Evolutionary conservation across 2,113 vertebrate genomes (phyloP).

Genomic region (Mormyrus lacerda): DNA sequence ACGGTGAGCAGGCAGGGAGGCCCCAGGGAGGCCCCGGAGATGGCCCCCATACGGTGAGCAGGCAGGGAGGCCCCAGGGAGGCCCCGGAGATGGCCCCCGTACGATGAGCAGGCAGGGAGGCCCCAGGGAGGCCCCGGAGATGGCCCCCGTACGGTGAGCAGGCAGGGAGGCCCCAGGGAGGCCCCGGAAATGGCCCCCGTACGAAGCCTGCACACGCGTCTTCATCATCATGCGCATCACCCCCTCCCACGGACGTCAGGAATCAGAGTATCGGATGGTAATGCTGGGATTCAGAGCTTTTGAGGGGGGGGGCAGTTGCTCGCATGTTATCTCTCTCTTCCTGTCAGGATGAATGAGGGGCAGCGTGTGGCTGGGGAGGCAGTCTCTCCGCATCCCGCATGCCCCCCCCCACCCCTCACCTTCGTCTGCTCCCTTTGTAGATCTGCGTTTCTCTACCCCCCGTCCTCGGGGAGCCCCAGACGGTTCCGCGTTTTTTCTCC

Average conservation of each 20-base stretch:
- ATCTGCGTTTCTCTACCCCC: neutral
- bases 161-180: too few species aligned
- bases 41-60: too few species aligned
- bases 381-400: neutral
- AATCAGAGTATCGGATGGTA: conserved; percentile 35
- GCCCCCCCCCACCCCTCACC: neutral
- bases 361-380: neutral
- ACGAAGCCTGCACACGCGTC: neutral
- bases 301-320: neutral
- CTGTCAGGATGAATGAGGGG: neutral
- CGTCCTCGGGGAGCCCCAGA: neutral
- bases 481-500: neutral
- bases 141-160: too few species aligned
- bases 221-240: neutral
- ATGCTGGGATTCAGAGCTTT: conserved; percentile 52
- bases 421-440: neutral
- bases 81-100: too few species aligned
- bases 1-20: too few species aligned
- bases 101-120: too few species aligned
- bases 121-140: too few species aligned
- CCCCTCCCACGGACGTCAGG: neutral
- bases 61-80: too few species aligned
- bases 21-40: too few species aligned
- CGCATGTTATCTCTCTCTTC: conserved; percentile 33
- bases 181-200: neutral